Percentiles rank a stretch among this genome's conserved stretches.
These are phyloP conservation scores for Recurvirostra avosetta DNA, from an alignment of 2,113 vertebrate genomes.

Conservation along the genomic window DNA sequence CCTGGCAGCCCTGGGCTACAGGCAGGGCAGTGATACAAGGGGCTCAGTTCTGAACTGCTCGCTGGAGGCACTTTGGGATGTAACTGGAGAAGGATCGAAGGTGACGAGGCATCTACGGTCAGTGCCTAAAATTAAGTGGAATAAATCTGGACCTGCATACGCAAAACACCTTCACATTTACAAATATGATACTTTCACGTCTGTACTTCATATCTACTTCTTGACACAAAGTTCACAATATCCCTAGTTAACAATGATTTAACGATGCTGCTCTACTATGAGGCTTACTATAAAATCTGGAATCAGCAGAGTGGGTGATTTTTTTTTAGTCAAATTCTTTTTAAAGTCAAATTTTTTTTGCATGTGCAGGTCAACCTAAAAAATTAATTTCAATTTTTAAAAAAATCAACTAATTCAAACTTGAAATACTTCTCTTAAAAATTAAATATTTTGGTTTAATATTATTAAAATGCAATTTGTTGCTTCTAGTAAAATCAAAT, in stretches of 20 bases:
- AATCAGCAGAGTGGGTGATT: neutral
- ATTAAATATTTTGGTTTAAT: neutral
- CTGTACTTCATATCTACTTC: neutral
- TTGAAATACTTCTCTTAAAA: neutral
- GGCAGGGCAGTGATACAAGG: neutral
- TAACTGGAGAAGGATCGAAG: neutral
- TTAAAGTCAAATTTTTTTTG: neutral
- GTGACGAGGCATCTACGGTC: neutral
- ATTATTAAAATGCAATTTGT: neutral
- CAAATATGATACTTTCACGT: neutral
- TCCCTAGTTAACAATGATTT: neutral
- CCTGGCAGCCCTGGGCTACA: neutral
- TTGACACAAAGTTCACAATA: neutral
- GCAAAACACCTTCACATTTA: neutral
- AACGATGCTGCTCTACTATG: neutral
- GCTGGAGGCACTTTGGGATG: neutral
- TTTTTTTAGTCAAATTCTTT: neutral
- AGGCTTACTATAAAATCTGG: neutral
- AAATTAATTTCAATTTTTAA: neutral
- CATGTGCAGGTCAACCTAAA: neutral
- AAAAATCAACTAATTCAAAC: neutral
- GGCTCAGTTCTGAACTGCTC: neutral
- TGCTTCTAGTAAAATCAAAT: neutral
- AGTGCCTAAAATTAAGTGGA: conserved; percentile 42
- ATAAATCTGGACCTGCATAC: neutral